Conservation (phyloP, 2,888 invertebrate species). For the Drosophila multiciliata region DNA sequence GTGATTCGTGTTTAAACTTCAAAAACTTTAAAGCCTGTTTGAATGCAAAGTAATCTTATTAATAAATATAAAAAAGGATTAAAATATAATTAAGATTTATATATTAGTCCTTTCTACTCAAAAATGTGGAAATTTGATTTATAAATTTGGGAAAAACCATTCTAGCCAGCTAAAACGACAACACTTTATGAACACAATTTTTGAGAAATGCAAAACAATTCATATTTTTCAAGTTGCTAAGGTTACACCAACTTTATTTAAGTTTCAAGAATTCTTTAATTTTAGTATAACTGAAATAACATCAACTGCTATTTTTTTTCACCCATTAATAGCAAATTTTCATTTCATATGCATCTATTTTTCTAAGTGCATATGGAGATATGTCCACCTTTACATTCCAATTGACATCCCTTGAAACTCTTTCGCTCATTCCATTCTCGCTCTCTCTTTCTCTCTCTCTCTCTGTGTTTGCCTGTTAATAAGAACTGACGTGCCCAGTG, state of each 20-base stretch:
- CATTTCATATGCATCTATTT: neutral
- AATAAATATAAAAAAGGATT: neutral
- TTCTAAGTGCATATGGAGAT: conserved; percentile 5
- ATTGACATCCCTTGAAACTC: neutral
- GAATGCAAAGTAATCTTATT: neutral
- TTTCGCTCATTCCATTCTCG: neutral
- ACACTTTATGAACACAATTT: accelerated
- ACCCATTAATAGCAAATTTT: neutral
- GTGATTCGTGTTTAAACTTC: neutral
- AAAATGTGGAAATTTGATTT: neutral
- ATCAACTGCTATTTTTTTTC: neutral
- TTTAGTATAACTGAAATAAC: neutral
- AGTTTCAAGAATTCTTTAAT: neutral
- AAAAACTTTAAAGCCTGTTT: neutral
- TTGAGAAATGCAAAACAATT: neutral
- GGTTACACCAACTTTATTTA: neutral
- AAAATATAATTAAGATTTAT: neutral
- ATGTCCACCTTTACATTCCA: neutral
- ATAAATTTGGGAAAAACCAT: neutral
- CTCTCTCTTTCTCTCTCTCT: neutral
- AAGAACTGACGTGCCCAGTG: conserved; percentile 26
- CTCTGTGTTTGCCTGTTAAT: conserved; percentile 22
- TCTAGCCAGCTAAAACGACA: accelerated
- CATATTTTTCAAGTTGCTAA: neutral
- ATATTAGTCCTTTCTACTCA: neutral